Conservation (phyloP, 2,888 invertebrate species). For the Coleophora deauratella region DNA sequence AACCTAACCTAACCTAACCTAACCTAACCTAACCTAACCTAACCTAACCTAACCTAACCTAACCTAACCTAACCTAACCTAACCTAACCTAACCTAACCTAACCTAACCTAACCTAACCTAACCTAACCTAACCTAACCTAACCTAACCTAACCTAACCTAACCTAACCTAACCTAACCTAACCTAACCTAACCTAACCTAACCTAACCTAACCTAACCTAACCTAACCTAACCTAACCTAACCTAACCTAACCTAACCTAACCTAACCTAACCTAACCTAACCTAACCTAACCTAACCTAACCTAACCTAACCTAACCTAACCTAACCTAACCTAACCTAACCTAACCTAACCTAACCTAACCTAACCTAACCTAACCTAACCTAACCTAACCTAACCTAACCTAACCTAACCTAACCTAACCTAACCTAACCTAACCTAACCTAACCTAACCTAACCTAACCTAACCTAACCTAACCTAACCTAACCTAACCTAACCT, state of each 20-base stretch:
- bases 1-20: constrained; percentile 11
- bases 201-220: constrained; percentile 12
- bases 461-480: constrained; percentile 10
- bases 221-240: constrained; percentile 10
- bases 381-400: constrained; percentile 11
- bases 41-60: constrained; percentile 11
- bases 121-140: constrained; percentile 11
- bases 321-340: constrained; percentile 10
- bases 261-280: constrained; percentile 9
- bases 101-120: constrained; percentile 9
- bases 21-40: constrained; percentile 11
- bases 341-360: constrained; percentile 9
- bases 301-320: constrained; percentile 10
- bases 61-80: constrained; percentile 7
- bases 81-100: constrained; percentile 6
- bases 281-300: constrained; percentile 11
- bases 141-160: constrained; percentile 13
- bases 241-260: constrained; percentile 5
- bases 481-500: constrained; percentile 10
- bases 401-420: constrained; percentile 9
- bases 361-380: constrained; percentile 12
- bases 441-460: constrained; percentile 9
- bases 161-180: constrained; percentile 12
- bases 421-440: constrained; percentile 9
- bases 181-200: constrained; percentile 11